phyloP scores from a whole-genome alignment of 1,140 invertebrate genomes.

The Vanessa atalanta region DNA sequence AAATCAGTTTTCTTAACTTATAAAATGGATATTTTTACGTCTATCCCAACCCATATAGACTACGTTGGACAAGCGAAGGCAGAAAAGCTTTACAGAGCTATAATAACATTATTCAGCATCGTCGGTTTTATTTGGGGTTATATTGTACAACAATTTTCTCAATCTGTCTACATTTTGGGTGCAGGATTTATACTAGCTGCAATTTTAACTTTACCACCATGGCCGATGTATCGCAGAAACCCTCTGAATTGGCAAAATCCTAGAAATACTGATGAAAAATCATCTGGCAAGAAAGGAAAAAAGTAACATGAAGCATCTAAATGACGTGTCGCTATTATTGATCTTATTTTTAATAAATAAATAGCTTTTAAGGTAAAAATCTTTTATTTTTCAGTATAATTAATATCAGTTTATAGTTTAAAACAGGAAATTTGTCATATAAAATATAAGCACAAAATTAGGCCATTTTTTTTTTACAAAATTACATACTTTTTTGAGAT shows the following conservation, averaged over 20 bases:
- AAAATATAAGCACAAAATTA: not conserved
- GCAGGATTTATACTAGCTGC: constrained; percentile 93
- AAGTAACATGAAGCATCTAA: constrained; percentile 46
- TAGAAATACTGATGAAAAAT: constrained; percentile 69
- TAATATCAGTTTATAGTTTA: not conserved
- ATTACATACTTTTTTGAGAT: not conserved
- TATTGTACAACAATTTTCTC: constrained; percentile 96
- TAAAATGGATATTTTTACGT: constrained; percentile 77
- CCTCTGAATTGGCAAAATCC: constrained; percentile 95
- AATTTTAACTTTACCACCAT: constrained; percentile 92
- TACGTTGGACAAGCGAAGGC: constrained; percentile 95
- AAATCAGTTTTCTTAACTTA: not conserved
- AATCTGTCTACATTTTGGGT: constrained; percentile 95
- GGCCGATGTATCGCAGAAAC: constrained; percentile 95
- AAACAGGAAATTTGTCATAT: constrained; percentile 6
- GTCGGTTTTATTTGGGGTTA: constrained; percentile 96
- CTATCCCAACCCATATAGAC: constrained; percentile 83
- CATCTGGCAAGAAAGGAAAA: constrained; percentile 69
- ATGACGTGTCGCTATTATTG: constrained; percentile 41
- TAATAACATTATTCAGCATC: constrained; percentile 93
- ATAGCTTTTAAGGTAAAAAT: constrained; percentile 37
- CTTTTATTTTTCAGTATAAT: constrained; percentile 29
- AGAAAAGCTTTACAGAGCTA: constrained; percentile 92
- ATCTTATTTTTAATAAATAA: constrained; percentile 30
- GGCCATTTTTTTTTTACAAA: not conserved